Conservation (phyloP, 1,140 invertebrate species). For the Wasmannia auropunctata region DNA sequence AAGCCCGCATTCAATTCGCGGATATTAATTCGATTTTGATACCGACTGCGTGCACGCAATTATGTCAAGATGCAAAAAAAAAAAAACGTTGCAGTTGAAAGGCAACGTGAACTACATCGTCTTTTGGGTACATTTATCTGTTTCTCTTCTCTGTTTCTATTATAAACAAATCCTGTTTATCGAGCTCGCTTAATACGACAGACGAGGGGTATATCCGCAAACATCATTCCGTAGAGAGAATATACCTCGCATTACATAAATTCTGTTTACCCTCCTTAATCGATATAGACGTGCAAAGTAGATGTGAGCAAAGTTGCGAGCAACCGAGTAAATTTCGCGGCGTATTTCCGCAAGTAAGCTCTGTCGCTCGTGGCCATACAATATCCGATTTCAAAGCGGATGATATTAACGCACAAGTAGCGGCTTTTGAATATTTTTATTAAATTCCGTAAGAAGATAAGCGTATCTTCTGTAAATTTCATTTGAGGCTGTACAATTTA, state of each 20-base stretch:
- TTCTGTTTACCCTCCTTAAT: conserved; percentile 44
- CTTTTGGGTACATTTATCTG: neutral
- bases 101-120: neutral
- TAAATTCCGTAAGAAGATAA: conserved; percentile 16
- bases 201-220: conserved; percentile 29
- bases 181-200: conserved; percentile 2
- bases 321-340: conserved; percentile 14
- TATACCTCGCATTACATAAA: conserved; percentile 41
- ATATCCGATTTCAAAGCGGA: conserved; percentile 2
- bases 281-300: neutral
- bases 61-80: neutral
- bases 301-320: conserved; percentile 11
- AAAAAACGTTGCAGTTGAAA: neutral
- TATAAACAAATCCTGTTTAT: conserved; percentile 34
- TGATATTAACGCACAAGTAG: neutral
- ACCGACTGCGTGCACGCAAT: neutral
- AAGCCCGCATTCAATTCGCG: neutral
- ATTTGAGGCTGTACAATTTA: neutral
- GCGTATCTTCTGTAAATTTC: neutral
- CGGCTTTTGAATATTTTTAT: conserved; percentile 2
- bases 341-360: neutral
- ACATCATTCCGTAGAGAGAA: conserved; percentile 39
- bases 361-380: neutral
- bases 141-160: conserved; percentile 22
- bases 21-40: neutral